Percentiles rank a stretch among this genome's conserved stretches.
Conservation (phyloP, 2,797 vertebrate species). For the Mastacembelus armatus region DNA sequence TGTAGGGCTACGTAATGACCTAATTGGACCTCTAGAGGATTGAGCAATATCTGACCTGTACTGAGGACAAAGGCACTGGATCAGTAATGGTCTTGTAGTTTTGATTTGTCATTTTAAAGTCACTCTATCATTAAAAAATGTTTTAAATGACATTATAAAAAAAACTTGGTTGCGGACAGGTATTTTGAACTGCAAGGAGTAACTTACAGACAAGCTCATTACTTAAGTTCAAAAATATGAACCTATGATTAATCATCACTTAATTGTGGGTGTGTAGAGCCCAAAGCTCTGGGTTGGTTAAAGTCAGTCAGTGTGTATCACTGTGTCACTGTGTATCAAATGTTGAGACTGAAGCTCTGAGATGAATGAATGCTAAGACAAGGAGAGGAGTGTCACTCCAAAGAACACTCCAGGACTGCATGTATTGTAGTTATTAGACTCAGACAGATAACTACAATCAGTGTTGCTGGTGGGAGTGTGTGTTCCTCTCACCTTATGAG, state of each 20-base stretch:
- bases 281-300: constrained; percentile 31
- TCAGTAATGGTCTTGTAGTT: constrained; percentile 67
- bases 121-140: constrained; percentile 50
- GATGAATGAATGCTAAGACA: constrained; percentile 31
- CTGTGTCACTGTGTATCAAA: constrained; percentile 25
- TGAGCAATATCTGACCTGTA: constrained; percentile 56
- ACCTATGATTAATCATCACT: constrained; percentile 73
- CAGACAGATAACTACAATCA: constrained; percentile 43
- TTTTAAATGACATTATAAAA: constrained; percentile 50
- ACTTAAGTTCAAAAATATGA: constrained; percentile 78
- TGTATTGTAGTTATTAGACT: constrained; percentile 48
- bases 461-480: constrained; percentile 15
- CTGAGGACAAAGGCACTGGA: constrained; percentile 16
- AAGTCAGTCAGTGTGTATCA: too few relatives aligned
- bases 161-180: constrained; percentile 11
- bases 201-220: constrained; percentile 55
- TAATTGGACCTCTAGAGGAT: constrained; percentile 77
- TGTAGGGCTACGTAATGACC: constrained; percentile 59
- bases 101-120: constrained; percentile 53
- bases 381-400: constrained; percentile 21
- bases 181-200: constrained; percentile 50
- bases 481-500: constrained; percentile 46
- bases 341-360: constrained; percentile 18
- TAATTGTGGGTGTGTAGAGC: constrained; percentile 56
- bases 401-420: constrained; percentile 23